phyloP scores from a whole-genome alignment of 2,797 vertebrate species.

The Diplodus sargus region DNA sequence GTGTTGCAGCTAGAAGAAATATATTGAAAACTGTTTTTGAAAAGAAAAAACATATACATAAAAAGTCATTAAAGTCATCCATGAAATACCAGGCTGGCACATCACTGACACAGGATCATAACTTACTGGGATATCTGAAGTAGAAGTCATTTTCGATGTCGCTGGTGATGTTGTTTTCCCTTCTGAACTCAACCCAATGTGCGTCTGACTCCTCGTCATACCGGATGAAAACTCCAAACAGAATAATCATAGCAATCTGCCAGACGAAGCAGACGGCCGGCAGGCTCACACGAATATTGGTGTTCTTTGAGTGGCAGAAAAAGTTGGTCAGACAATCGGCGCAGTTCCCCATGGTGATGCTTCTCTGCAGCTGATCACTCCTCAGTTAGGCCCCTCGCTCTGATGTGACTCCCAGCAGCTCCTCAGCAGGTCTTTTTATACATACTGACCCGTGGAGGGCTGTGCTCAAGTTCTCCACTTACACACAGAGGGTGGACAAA shows the following conservation, averaged over 20 bases:
- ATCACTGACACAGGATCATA: neutral
- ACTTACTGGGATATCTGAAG: slow-evolving; percentile 96
- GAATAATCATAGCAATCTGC: slow-evolving; percentile 90
- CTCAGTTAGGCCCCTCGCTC: neutral
- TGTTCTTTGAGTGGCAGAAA: slow-evolving; percentile 82
- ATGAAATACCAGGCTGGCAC: neutral
- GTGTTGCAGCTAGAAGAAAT: neutral
- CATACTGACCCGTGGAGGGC: slow-evolving; percentile 39
- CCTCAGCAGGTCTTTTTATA: slow-evolving; percentile 42
- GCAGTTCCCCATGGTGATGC: slow-evolving; percentile 79
- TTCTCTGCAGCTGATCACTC: slow-evolving; percentile 11
- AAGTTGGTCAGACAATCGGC: slow-evolving; percentile 20
- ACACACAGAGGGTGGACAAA: slow-evolving; percentile 12
- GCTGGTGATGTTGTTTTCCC: slow-evolving; percentile 80
- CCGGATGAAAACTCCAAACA: slow-evolving; percentile 94
- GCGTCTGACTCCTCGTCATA: slow-evolving; percentile 86
- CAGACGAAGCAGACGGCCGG: slow-evolving; percentile 89
- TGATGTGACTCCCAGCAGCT: slow-evolving; percentile 30
- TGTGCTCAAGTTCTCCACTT: slow-evolving; percentile 45
- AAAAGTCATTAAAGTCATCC: neutral
- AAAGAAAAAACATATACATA: neutral
- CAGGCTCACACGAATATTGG: slow-evolving; percentile 88
- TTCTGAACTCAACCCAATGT: slow-evolving; percentile 82
- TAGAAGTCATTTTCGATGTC: slow-evolving; percentile 95
- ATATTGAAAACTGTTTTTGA: neutral